Percentiles rank a stretch among this genome's conserved stretches.
These are phyloP conservation scores for Onychomys leucogaster DNA, from an alignment of 2,797 vertebrate species.

Conservation along the genomic window DNA sequence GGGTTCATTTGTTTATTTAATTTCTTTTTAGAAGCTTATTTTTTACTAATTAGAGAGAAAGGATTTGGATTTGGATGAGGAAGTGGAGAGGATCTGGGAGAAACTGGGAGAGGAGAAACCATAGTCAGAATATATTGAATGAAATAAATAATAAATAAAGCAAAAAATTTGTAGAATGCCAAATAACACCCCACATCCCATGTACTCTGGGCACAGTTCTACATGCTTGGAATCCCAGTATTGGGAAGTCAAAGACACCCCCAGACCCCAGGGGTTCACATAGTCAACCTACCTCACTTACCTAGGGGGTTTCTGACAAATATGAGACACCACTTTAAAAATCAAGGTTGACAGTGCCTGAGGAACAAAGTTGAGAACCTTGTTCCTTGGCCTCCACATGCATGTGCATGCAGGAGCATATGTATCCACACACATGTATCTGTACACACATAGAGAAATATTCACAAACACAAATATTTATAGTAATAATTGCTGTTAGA, in stretches of 20 bases:
- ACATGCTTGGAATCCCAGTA: background rate
- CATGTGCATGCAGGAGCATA: background rate
- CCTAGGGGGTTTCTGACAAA: background rate
- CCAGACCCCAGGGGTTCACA: background rate
- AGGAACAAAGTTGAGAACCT: background rate
- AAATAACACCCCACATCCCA: background rate
- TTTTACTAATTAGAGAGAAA: background rate
- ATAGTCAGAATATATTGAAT: background rate
- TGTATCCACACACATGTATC: background rate
- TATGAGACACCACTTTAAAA: background rate
- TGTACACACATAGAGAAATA: background rate
- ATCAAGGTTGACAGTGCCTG: background rate
- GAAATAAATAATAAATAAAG: too few species aligned
- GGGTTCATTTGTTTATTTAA: background rate
- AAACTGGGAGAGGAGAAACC: background rate
- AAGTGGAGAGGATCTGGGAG: background rate
- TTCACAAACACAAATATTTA: background rate
- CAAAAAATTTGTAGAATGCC: background rate
- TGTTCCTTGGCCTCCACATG: background rate
- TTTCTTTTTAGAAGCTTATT: background rate
- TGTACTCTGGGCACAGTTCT: background rate
- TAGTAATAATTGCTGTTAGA: background rate
- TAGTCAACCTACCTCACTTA: background rate
- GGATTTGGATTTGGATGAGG: background rate
- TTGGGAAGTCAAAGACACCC: background rate